phyloP scores from a whole-genome alignment of 1,140 invertebrate genomes.

The Apolygus lucorum region DNA sequence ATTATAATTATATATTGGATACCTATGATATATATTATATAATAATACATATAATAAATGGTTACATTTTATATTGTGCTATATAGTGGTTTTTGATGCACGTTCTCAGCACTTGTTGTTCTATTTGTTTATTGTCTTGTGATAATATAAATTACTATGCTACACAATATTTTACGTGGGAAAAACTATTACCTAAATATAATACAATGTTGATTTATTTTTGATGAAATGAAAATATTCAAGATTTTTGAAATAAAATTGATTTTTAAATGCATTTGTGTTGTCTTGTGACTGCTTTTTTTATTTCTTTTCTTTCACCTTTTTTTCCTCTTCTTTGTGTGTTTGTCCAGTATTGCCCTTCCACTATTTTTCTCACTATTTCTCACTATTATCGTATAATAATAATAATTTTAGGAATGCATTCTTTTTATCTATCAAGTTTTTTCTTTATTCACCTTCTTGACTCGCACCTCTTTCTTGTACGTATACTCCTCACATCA shows the following conservation, averaged over 20 bases:
- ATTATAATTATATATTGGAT: slow-evolving; percentile 16
- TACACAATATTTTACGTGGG: too few relatives aligned
- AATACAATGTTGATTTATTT: background rate
- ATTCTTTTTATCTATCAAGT: background rate
- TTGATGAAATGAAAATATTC: background rate
- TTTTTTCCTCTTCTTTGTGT: slow-evolving; percentile 15
- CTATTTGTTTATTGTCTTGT: too few relatives aligned
- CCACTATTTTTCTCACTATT: background rate
- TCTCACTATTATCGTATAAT: too few relatives aligned
- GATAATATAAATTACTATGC: too few relatives aligned
- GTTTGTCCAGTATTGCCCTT: slow-evolving; percentile 13
- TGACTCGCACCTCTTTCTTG: slow-evolving; percentile 4
- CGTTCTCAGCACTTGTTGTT: slow-evolving; percentile 9
- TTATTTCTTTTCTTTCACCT: background rate
- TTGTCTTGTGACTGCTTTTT: background rate
- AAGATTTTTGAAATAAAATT: background rate
- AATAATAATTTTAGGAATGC: background rate
- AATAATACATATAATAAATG: slow-evolving; percentile 20
- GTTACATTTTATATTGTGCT: background rate
- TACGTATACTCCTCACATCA: slow-evolving; percentile 14
- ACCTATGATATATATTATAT: slow-evolving; percentile 7
- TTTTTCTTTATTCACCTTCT: slow-evolving; percentile 4
- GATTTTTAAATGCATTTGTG: background rate
- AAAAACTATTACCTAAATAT: too few relatives aligned
- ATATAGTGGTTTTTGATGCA: slow-evolving; percentile 21